phyloP scores from a whole-genome alignment of 2,797 vertebrate species.

The Sternarchorhynchus goeldii region DNA sequence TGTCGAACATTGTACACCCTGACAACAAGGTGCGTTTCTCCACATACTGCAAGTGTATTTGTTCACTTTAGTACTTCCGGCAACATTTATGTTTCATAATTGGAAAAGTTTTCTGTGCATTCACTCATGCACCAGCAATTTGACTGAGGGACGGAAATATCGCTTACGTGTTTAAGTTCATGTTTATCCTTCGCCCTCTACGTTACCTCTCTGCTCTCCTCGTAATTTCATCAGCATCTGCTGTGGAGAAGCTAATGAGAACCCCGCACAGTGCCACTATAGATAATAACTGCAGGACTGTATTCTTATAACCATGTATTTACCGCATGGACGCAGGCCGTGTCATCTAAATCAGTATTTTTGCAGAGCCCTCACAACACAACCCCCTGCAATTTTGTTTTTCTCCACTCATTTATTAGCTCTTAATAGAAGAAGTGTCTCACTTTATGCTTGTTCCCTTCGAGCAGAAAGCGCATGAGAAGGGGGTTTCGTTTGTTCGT shows the following conservation, averaged over 20 bases:
- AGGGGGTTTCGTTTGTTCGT: constrained; percentile 84
- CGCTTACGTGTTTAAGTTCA: constrained; percentile 32
- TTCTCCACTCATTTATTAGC: constrained; percentile 53
- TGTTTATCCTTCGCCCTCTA: constrained; percentile 40
- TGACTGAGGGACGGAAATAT: constrained; percentile 31
- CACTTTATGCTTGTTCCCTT: constrained; percentile 45
- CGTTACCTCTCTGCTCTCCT: constrained; percentile 35
- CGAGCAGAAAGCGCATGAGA: constrained; percentile 83
- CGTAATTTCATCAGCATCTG: constrained; percentile 51
- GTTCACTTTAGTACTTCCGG: not conserved
- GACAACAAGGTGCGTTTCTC: constrained; percentile 22
- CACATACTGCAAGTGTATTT: constrained; percentile 15
- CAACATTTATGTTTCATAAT: constrained; percentile 8
- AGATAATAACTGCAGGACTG: constrained; percentile 57
- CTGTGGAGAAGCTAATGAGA: constrained; percentile 49
- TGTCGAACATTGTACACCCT: constrained; percentile 17
- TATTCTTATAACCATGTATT: constrained; percentile 56
- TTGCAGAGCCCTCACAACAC: constrained; percentile 41
- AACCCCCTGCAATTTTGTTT: constrained; percentile 49
- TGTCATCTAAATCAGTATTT: constrained; percentile 55
- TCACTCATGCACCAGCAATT: constrained; percentile 23
- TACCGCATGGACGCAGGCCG: constrained; percentile 51
- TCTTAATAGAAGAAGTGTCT: constrained; percentile 50
- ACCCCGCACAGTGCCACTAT: constrained; percentile 34
- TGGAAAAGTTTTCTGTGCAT: constrained; percentile 28